A percentile compares a stretch with the other conserved stretches of the same genome.
phyloP scores from a whole-genome alignment of 2,797 vertebrate genomes.

The Sylvia borin region DNA sequence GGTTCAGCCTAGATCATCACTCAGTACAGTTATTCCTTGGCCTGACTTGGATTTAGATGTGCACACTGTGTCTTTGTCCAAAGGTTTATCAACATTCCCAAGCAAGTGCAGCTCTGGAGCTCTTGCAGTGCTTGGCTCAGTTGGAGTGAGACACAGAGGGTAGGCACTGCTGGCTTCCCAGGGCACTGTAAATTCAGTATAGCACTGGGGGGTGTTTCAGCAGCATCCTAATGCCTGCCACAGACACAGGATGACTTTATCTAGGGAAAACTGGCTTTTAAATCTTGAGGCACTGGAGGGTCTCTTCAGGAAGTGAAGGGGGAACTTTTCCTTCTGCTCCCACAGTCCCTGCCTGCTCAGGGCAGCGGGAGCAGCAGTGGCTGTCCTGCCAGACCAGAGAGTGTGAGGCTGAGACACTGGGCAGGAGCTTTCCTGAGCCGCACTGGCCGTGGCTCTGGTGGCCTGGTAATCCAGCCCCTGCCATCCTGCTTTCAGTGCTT shows the following conservation, averaged over 20 bases:
- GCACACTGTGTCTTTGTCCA: not conserved
- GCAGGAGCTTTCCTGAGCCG: not conserved
- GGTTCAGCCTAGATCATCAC: not conserved
- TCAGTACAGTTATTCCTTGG: not conserved
- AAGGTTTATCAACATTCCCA: not conserved
- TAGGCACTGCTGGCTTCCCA: not conserved
- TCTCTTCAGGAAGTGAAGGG: not conserved
- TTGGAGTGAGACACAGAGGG: not conserved
- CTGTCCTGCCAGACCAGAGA: not conserved
- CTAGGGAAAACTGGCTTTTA: not conserved
- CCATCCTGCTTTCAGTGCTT: not conserved
- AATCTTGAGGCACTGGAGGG: not conserved
- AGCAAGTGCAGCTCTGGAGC: not conserved
- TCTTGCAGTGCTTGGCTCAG: not conserved
- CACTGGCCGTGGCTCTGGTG: not conserved
- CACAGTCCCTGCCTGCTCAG: not conserved
- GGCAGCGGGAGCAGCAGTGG: not conserved
- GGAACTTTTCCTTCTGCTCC: not conserved
- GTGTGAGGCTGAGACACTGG: accelerated
- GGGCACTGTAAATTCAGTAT: not conserved
- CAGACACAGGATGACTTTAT: not conserved
- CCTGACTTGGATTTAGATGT: not conserved
- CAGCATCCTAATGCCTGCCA: not conserved
- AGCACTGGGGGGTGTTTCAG: not conserved
- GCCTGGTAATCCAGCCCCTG: not conserved